Evolutionary conservation across 1,140 invertebrate genomes (phyloP).

Genomic region (Sitophilus oryzae): DNA sequence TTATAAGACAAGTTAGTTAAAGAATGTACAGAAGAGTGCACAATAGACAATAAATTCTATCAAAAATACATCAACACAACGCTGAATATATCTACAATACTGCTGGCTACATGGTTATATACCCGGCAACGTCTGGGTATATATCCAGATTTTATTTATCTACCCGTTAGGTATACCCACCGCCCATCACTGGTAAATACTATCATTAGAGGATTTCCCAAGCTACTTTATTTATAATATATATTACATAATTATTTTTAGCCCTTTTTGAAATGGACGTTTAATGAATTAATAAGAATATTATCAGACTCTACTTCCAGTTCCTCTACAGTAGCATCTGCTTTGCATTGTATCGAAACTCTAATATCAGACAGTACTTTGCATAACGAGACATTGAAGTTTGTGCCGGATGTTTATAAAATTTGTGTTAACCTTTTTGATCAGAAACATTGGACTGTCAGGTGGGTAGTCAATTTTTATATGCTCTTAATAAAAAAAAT

Average conservation of each 20-base stretch:
- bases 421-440: conserved; percentile 24
- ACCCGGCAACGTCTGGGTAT: too few relatives aligned
- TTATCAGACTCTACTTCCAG: conserved; percentile 14
- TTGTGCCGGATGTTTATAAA: conserved; percentile 16
- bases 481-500: background rate
- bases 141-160: too few relatives aligned
- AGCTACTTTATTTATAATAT: too few relatives aligned
- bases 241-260: conserved; percentile 8
- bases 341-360: conserved; percentile 27
- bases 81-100: too few relatives aligned
- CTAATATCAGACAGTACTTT: conserved; percentile 28
- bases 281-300: conserved; percentile 22
- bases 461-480: conserved; percentile 12
- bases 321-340: conserved; percentile 19
- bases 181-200: too few relatives aligned
- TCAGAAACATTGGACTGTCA: conserved; percentile 25
- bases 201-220: too few relatives aligned
- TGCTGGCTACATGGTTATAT: too few relatives aligned
- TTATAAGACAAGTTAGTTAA: too few relatives aligned
- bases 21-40: too few relatives aligned
- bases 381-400: conserved; percentile 21
- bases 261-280: conserved; percentile 15
- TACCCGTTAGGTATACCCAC: too few relatives aligned
- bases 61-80: too few relatives aligned
- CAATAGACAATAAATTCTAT: too few relatives aligned